Base-by-base conservation (phyloP, 2,113 vertebrate genomes). In the Laticauda colubrina region DNA sequence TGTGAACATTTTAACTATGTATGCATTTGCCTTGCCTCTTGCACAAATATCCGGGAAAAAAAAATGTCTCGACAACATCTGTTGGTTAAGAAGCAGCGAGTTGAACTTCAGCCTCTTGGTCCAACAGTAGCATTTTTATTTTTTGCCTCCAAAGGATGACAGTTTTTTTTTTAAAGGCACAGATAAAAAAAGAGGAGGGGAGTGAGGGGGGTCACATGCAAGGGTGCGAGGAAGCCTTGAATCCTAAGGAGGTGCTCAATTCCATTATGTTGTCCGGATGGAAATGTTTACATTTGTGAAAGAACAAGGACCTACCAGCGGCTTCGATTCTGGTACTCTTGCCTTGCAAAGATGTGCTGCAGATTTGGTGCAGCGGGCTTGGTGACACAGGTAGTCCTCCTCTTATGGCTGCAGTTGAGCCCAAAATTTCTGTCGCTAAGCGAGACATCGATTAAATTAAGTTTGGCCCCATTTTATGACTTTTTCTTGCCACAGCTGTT, bases 1-100 rank as follows among this genome's bases (percentile, higher is more conserved):
- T 99, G 99, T 99, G 99, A 99, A 99, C 97, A 97, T 97, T 98
- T 98, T 97, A 97, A 97, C 94, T 97, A 97, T 97, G 97, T 98
- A 98, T 97, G 97, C 97, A 97, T 98, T 98, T 97, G 97, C 97
- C 98, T 98, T 98, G 98, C 98, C 97, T 98, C 97, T 98, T 98
- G 97, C 98, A 98, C 98, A 98, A 98, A 97, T 97, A 96, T 98
- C 97, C 96, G 96, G 21, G 2, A 23, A 24, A 24, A 24, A 97
- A 98, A 97, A 88, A 97, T 97, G 96, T 97, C 97, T 97, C 96
- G 94, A 24, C 6, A 96, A 93, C 97, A 94, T 97, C 96, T 91
- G 95, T 97, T 96, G 96, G 96, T 97, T 98, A 96, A 96, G 95
- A 97, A 97, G 96, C 97, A 94, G 94, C 97, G 98, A 97, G 97